Conservation (phyloP, 2,888 invertebrate genomes). For the Portevinia maculata region DNA sequence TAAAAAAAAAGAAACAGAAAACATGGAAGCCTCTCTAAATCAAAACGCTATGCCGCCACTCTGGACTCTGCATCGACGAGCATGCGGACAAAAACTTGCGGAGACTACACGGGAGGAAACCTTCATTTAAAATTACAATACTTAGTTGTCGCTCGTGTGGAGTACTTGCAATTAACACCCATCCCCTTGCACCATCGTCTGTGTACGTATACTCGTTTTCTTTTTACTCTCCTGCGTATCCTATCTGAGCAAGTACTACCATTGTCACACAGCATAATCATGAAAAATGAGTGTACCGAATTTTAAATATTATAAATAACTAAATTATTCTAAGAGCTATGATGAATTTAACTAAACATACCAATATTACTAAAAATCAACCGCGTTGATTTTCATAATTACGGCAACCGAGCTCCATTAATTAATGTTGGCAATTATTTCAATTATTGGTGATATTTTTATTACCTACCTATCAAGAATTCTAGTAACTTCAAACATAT, state of each 20-base stretch:
- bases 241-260: constrained; percentile 27
- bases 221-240: constrained; percentile 29
- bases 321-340: too few species aligned
- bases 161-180: constrained; percentile 72
- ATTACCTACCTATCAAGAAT: too few species aligned
- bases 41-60: constrained; percentile 62
- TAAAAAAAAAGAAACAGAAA: constrained; percentile 21
- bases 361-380: too few species aligned
- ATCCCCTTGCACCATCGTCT: constrained; percentile 27
- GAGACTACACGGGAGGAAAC: constrained; percentile 13
- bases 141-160: constrained; percentile 42
- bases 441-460: too few species aligned
- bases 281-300: too few species aligned
- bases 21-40: constrained; percentile 58
- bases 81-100: constrained; percentile 21
- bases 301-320: too few species aligned
- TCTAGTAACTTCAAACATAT: too few species aligned
- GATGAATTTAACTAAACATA: too few species aligned
- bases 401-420: too few species aligned
- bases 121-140: constrained; percentile 31
- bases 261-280: too few species aligned
- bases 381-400: too few species aligned
- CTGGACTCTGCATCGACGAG: constrained; percentile 30
- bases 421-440: too few species aligned
- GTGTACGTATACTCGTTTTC: constrained; percentile 14